These are phyloP conservation scores for Diachasma alloeum DNA, from an alignment of 1,140 invertebrate genomes.

Conservation along the genomic window DNA sequence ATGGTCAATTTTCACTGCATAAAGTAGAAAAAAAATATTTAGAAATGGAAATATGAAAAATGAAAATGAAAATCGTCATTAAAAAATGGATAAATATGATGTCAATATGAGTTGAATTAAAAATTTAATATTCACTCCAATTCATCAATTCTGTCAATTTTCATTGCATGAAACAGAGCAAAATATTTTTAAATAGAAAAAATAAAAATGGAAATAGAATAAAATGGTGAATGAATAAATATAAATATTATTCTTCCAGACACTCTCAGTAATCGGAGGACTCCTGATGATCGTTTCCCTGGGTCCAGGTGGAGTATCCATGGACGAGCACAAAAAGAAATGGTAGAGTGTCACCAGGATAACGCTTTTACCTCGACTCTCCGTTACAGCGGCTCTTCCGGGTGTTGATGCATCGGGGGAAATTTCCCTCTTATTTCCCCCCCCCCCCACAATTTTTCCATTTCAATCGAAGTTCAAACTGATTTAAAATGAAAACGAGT, in stretches of 20 bases:
- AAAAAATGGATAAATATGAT: too few species aligned
- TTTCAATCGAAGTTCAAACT: constrained; percentile 1
- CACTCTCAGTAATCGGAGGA: constrained; percentile 97
- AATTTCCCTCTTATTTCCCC: background rate
- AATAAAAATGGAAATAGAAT: background rate
- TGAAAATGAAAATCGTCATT: too few species aligned
- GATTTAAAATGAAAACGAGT: background rate
- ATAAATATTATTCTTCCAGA: constrained; percentile 73
- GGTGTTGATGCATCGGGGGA: background rate
- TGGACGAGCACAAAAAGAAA: constrained; percentile 99
- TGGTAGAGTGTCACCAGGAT: constrained; percentile 74
- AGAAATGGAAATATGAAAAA: too few species aligned
- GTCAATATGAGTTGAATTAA: too few species aligned
- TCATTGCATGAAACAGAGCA: too few species aligned
- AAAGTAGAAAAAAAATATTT: too few species aligned
- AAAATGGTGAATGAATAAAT: background rate
- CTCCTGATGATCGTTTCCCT: constrained; percentile 98
- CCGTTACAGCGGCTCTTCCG: constrained; percentile 9
- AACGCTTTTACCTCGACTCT: constrained; percentile 8
- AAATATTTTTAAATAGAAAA: background rate
- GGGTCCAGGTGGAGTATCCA: constrained; percentile 97
- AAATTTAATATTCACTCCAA: too few species aligned
- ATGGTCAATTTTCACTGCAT: too few species aligned
- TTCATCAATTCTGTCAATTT: too few species aligned
- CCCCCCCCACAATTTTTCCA: background rate